These are phyloP conservation scores for Masticophis lateralis DNA, from an alignment of 2,797 vertebrate species.

Conservation along the genomic window DNA sequence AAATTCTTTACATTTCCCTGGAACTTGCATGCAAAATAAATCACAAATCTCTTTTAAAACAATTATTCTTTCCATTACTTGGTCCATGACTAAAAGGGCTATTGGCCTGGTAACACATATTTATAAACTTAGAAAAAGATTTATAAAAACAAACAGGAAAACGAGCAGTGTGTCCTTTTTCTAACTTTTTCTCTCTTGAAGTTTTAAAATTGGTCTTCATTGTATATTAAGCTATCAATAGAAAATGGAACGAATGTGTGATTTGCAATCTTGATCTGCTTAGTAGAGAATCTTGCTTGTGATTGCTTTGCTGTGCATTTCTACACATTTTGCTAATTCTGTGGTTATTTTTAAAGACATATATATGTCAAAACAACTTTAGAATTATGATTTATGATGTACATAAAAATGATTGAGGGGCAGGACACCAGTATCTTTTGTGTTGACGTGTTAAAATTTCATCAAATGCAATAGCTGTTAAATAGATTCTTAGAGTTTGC, in stretches of 20 bases:
- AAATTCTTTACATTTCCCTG: constrained; percentile 11
- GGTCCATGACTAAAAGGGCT: neutral
- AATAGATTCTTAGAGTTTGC: neutral
- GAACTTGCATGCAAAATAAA: neutral
- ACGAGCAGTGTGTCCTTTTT: neutral
- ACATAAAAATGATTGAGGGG: neutral
- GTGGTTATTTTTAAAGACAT: neutral
- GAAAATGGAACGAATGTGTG: neutral
- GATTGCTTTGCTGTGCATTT: neutral
- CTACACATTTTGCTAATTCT: neutral
- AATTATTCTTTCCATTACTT: constrained; percentile 20
- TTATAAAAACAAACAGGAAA: constrained; percentile 39
- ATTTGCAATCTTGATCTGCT: neutral
- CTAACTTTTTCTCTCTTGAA: neutral
- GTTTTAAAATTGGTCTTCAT: neutral
- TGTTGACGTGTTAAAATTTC: neutral
- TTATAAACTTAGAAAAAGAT: constrained; percentile 29
- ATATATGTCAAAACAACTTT: neutral
- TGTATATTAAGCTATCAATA: neutral
- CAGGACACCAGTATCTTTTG: neutral
- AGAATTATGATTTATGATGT: neutral
- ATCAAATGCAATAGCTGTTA: constrained; percentile 2
- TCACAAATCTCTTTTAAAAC: neutral
- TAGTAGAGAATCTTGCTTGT: neutral
- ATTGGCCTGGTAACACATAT: neutral